These are phyloP conservation scores for Hemaris fuciformis DNA, from an alignment of 2,888 invertebrate genomes.

Conservation along the genomic window DNA sequence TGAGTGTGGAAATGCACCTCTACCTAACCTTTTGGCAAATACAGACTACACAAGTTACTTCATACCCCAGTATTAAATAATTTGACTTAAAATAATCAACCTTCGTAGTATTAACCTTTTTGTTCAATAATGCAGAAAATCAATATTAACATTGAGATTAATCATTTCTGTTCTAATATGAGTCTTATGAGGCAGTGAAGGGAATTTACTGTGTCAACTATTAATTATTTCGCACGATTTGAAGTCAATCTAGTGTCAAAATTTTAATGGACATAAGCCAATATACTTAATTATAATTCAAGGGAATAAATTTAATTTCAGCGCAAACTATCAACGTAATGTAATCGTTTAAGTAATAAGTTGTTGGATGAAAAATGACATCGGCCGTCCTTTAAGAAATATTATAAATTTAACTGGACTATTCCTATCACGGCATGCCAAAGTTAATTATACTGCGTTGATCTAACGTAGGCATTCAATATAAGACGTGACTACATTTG, in stretches of 20 bases:
- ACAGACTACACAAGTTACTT: too few relatives aligned
- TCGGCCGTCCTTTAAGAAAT: background rate
- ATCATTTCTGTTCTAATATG: background rate
- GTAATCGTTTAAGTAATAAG: background rate
- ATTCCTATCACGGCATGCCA: background rate
- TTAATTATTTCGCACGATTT: conserved; percentile 3
- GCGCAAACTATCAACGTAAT: background rate
- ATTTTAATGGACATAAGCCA: background rate
- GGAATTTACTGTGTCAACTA: background rate
- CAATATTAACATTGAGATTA: background rate
- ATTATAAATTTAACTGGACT: background rate
- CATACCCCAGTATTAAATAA: too few relatives aligned
- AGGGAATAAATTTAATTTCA: background rate
- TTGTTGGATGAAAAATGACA: background rate
- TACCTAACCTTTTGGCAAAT: too few relatives aligned
- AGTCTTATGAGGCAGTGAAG: background rate
- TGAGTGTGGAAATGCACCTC: too few relatives aligned
- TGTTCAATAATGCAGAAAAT: background rate
- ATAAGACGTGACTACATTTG: too few relatives aligned
- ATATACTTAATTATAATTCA: background rate
- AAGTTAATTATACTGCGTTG: too few relatives aligned
- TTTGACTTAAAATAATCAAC: background rate
- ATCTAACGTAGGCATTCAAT: too few relatives aligned
- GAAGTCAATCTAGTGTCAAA: background rate
- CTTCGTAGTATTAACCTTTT: background rate